Evolutionary conservation across 1,140 invertebrate genomes (phyloP).

Genomic region (Lanistes nyassanus): DNA sequence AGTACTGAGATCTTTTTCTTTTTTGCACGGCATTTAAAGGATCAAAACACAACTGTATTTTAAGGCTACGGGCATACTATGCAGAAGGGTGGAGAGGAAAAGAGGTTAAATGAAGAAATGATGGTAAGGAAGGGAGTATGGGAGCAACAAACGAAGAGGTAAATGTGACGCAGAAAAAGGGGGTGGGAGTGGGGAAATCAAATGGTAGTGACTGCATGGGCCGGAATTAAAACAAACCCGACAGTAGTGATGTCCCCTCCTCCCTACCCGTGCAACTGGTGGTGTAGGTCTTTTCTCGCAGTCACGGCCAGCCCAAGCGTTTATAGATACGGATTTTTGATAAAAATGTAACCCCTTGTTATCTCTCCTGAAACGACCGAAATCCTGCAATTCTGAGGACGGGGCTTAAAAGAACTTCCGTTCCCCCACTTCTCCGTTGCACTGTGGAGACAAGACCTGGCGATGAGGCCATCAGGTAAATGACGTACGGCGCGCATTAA

Average conservation of each 20-base stretch:
- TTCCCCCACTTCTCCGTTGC: no score
- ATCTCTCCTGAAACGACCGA: no score
- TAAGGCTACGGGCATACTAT: background rate
- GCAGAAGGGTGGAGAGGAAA: background rate
- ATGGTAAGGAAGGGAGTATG: background rate
- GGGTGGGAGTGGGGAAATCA: background rate
- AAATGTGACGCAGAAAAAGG: background rate
- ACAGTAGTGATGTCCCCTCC: no score
- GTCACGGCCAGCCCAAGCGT: no score
- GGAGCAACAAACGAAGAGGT: background rate
- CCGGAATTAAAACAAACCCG: background rate
- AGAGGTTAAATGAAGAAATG: constrained; percentile 1
- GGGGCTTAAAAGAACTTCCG: no score
- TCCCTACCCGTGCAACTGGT: no score
- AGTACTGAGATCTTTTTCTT: no score
- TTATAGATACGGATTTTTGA: background rate
- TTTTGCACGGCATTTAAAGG: background rate
- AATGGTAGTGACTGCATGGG: background rate
- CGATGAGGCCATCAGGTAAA: no score
- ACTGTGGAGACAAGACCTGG: no score
- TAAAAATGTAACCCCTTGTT: background rate
- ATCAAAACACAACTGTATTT: background rate
- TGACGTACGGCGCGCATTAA: no score
- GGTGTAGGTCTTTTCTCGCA: no score
- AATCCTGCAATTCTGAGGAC: no score